Percentiles rank a stretch among this genome's conserved stretches.
Evolutionary conservation across 2,888 invertebrate genomes (phyloP).

Genomic region (Parnassius mnemosyne): DNA sequence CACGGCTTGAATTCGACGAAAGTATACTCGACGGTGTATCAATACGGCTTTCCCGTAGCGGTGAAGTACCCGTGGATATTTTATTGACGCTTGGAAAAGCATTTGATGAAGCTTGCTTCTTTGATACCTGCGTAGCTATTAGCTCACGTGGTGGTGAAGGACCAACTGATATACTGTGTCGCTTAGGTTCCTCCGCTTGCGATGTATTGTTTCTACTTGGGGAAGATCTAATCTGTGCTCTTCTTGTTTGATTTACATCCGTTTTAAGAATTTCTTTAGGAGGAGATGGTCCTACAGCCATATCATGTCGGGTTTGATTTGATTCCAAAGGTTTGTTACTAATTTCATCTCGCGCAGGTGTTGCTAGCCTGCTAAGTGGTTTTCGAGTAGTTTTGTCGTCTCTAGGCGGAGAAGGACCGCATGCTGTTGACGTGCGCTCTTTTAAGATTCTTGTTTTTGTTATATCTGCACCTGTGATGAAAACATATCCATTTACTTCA

Average conservation of each 20-base stretch:
- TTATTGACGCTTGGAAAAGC: slow-evolving; percentile 44
- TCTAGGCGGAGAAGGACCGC: slow-evolving; percentile 82
- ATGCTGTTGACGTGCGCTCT: slow-evolving; percentile 78
- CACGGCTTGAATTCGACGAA: slow-evolving; percentile 43
- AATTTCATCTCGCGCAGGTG: slow-evolving; percentile 71
- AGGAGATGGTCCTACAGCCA: slow-evolving; percentile 68
- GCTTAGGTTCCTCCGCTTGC: slow-evolving; percentile 35
- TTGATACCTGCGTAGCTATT: slow-evolving; percentile 29
- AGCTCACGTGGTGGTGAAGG: slow-evolving; percentile 61
- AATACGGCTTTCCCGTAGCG: slow-evolving; percentile 44
- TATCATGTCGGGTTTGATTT: slow-evolving; percentile 51
- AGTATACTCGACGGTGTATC: slow-evolving; percentile 39
- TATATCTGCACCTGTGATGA: slow-evolving; percentile 39
- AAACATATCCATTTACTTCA: neutral
- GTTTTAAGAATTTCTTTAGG: slow-evolving; percentile 50
- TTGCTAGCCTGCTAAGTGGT: slow-evolving; percentile 47
- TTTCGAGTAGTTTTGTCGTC: slow-evolving; percentile 51
- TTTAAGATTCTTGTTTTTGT: slow-evolving; percentile 50
- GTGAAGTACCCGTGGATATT: slow-evolving; percentile 77
- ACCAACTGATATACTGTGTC: slow-evolving; percentile 62
- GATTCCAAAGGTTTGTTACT: slow-evolving; percentile 34
- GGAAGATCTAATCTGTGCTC: slow-evolving; percentile 39
- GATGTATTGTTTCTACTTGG: slow-evolving; percentile 37
- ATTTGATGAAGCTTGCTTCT: slow-evolving; percentile 9
- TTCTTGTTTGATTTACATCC: slow-evolving; percentile 35